These are phyloP conservation scores for Dioctria linearis DNA, from an alignment of 2,888 invertebrate genomes.

Conservation along the genomic window DNA sequence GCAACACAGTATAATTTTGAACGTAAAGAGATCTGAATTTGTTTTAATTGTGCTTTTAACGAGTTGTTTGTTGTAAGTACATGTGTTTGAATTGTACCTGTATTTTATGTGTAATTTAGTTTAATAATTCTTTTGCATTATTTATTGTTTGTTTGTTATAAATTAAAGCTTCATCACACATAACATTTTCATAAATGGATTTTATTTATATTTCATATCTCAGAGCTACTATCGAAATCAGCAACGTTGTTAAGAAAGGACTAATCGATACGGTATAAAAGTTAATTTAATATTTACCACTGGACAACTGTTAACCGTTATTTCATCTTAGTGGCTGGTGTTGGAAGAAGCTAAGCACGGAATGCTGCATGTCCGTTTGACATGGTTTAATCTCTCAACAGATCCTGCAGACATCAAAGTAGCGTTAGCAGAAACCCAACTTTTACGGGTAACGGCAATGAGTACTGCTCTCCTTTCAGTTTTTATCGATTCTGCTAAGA, in stretches of 20 bases:
- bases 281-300: conserved; percentile 9
- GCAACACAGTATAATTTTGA: conserved; percentile 1
- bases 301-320: neutral
- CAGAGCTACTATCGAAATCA: conserved; percentile 83
- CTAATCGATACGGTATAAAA: conserved; percentile 80
- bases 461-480: conserved; percentile 86
- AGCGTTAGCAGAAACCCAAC: conserved; percentile 82
- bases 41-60: too few species aligned
- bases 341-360: conserved; percentile 97
- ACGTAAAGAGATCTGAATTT: neutral
- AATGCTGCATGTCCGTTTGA: conserved; percentile 89
- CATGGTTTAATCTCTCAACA: conserved; percentile 88
- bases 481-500: conserved; percentile 92
- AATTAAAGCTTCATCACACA: too few species aligned
- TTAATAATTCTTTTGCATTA: neutral
- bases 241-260: conserved; percentile 80
- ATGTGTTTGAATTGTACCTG: conserved; percentile 10
- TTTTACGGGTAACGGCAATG: conserved; percentile 81
- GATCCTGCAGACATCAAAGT: conserved; percentile 81
- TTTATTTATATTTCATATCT: neutral
- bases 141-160: conserved; percentile 1
- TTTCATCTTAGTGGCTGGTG: conserved; percentile 86
- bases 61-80: neutral
- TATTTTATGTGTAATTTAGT: conserved; percentile 10
- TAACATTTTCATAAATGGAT: too few species aligned